These are phyloP conservation scores for Myanophis thanlyinensis DNA, from an alignment of 2,113 vertebrate species.

Conservation along the genomic window DNA sequence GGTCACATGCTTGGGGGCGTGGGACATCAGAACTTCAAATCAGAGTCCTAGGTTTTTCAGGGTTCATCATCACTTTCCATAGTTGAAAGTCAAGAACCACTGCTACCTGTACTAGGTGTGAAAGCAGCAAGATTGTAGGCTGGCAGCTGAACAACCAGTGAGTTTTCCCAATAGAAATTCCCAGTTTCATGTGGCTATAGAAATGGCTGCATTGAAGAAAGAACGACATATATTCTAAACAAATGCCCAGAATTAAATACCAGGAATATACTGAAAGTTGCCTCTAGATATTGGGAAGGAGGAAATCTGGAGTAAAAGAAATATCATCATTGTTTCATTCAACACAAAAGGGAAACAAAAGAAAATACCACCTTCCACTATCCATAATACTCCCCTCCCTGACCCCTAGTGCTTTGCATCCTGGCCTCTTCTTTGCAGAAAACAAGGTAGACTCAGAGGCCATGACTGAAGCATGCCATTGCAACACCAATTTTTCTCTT, in stretches of 20 bases:
- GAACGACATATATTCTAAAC: neutral
- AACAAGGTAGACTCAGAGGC: neutral
- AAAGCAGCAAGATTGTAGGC: neutral
- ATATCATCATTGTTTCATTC: neutral
- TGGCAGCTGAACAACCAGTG: neutral
- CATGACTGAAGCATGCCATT: neutral
- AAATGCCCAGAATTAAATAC: neutral
- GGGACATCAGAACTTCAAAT: neutral
- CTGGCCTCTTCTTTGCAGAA: neutral
- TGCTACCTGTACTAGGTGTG: neutral
- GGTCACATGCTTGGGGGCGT: no score
- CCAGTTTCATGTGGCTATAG: neutral
- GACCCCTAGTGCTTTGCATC: neutral
- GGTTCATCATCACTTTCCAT: neutral
- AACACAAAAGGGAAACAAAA: neutral
- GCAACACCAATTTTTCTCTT: neutral
- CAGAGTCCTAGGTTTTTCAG: neutral
- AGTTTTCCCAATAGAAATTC: neutral
- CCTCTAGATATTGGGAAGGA: neutral
- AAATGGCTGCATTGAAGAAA: neutral
- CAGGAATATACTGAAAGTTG: neutral
- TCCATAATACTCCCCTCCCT: neutral
- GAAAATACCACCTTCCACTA: neutral
- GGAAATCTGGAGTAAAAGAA: neutral
- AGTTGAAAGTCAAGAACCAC: neutral